Base-by-base conservation (phyloP, 2,113 vertebrate genomes). In the Gadus chalcogrammus region DNA sequence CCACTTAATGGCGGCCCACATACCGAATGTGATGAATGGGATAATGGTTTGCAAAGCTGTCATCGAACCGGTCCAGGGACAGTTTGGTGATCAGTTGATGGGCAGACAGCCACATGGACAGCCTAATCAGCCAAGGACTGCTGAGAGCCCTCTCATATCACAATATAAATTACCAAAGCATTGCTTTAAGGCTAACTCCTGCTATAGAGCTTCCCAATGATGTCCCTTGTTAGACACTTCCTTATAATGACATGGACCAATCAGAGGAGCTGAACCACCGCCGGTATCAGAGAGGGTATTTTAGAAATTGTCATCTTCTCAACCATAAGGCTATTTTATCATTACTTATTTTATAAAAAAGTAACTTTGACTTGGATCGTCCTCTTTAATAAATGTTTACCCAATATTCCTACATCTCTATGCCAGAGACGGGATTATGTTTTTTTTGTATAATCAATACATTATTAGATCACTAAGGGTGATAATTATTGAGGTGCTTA, bases 81-180 rank as follows among this genome's bases (percentile, higher is more conserved):
- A 81, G 75, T 79, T 82, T 74, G 76, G 62, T 48, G 42, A 48
- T 48, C 42, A 48, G 42, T 48, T 6, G 42, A 9, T 60, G 65
- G 67, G 68, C 63, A 68, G 77, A 88, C 72, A n/a, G 77, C 73
- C 78, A 86, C 77, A 82, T 67, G 87, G 73, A 5, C 66, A 74
- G 79, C 75, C 79, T 79, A 87, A 89, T 91, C 85, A 91, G 80
- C 71, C 66, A 1, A 42, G 78, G 65, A 83, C 74, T 66, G 64
- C 18, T 78, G 79, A 88, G 87, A 90, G 83, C 76, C 79, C 87
- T 89, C 88, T 89, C 80, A 85, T 80, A 77, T 77, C 70, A 79
- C 78, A 82, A 84, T 81, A 88, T 79, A 88, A 90, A 90, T 92
- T 90, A 90, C 82, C 69, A 83, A 85, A 72, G 69, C 86, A 91